Percentiles rank a stretch among this genome's conserved stretches.
phyloP scores from a whole-genome alignment of 2,888 invertebrate species.

The Drosophila borealis region DNA sequence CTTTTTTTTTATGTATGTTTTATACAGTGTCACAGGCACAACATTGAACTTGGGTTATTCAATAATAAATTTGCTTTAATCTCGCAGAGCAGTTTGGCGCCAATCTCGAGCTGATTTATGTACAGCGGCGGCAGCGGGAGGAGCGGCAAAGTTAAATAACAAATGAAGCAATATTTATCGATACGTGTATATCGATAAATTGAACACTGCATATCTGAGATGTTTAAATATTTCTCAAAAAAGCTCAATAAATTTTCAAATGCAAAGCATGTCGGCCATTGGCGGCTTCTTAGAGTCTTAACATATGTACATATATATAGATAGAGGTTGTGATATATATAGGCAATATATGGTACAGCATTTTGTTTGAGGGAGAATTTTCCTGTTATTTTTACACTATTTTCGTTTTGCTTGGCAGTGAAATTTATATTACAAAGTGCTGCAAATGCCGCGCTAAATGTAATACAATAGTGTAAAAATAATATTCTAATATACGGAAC shows the following conservation, averaged over 20 bases:
- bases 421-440: constrained; percentile 68
- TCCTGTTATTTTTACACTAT: constrained; percentile 61
- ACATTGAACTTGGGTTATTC: constrained; percentile 48
- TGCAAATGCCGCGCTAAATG: constrained; percentile 49
- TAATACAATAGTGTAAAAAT: constrained; percentile 74
- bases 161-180: constrained; percentile 32
- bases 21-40: constrained; percentile 50
- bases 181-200: constrained; percentile 29
- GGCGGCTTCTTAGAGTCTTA: constrained; percentile 33
- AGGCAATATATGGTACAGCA: constrained; percentile 52
- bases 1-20: not conserved
- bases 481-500: constrained; percentile 45
- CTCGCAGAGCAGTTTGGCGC: constrained; percentile 14
- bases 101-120: constrained; percentile 27
- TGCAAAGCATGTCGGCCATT: constrained; percentile 46
- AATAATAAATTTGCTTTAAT: constrained; percentile 18
- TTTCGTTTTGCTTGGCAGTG: constrained; percentile 54
- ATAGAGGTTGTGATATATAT: constrained; percentile 20
- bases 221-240: constrained; percentile 3
- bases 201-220: constrained; percentile 4
- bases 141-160: constrained; percentile 35
- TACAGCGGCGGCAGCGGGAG: constrained; percentile 40
- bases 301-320: constrained; percentile 21
- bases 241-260: constrained; percentile 26
- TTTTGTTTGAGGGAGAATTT: not conserved